Base-by-base conservation (phyloP, 1,140 invertebrate genomes). In the Holotrichia oblita region DNA sequence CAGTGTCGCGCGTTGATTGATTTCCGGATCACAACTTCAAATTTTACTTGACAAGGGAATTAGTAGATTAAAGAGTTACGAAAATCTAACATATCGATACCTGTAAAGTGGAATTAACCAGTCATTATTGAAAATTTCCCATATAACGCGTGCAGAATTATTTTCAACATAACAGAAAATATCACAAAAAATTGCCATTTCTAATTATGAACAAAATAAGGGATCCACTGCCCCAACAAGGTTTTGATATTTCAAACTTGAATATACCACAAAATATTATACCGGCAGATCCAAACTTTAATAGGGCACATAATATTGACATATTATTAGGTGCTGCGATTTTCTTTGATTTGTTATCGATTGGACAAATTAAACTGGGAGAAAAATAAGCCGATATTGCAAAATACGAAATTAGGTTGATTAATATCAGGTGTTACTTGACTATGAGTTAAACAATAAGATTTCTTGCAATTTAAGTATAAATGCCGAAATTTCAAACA, bases 311-410 rank as follows among this genome's bases (percentile, higher is more conserved):
- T 0, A 40, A 72, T 6, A 79, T 85, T n/a, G 82, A 85, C 59
- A 44, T 85, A 74, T 69, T 85, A 48, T 74, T 85, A 34, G 84
- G 83, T 22, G 82, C 81, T 14, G 82, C 79, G 40, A 27, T 82
- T n/a, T 83, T 83, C 73, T 82, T 75, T 74, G 64, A 78, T 22
- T 61, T 84, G 44, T 41, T 84, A 12, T 79, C 75, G n/a, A n/a
- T n/a, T n/a, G n/a, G n/a, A n/a, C n/a, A n/a, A n/a, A n/a, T n/a
- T n/a, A n/a, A n/a, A n/a, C n/a, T n/a, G n/a, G n/a, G n/a, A n/a
- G n/a, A n/a, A n/a, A n/a, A n/a, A n/a, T n/a, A n/a, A n/a, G n/a
- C n/a, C n/a, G n/a, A n/a, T n/a, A n/a, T n/a, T n/a, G n/a, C n/a
- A n/a, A n/a, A n/a, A n/a, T n/a, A n/a, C n/a, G n/a, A n/a, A n/a